Conservation (phyloP, 2,797 vertebrate species). For the Sebastes ruberrimus region DNA sequence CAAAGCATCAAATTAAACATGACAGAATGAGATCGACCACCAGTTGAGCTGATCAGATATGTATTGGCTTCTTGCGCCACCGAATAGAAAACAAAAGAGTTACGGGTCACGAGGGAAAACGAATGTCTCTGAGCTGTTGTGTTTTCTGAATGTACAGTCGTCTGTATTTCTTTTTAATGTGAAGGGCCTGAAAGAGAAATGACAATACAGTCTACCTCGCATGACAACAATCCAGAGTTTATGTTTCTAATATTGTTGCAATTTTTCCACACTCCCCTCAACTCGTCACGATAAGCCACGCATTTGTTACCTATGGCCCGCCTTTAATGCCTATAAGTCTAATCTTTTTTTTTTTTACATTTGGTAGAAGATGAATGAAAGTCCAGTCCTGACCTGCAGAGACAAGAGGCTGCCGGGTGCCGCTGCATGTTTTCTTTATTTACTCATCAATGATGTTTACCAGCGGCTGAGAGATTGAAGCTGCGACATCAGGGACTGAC, state of each 20-base stretch:
- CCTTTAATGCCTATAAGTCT: neutral
- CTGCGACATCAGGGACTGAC: slow-evolving; percentile 52
- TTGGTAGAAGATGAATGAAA: slow-evolving; percentile 43
- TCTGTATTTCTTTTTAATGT: slow-evolving; percentile 54
- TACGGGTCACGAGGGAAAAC: neutral
- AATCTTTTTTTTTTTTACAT: slow-evolving; percentile 1
- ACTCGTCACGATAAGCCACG: neutral
- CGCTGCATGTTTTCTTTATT: slow-evolving; percentile 65
- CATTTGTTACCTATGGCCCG: neutral
- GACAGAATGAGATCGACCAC: neutral
- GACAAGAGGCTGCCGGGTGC: neutral
- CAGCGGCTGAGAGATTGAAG: slow-evolving; percentile 66
- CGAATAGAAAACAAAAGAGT: slow-evolving; percentile 14
- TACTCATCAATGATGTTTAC: slow-evolving; percentile 70
- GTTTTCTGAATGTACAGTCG: slow-evolving; percentile 8
- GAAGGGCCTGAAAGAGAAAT: slow-evolving; percentile 19
- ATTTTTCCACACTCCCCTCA: neutral
- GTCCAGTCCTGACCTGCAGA: slow-evolving; percentile 19
- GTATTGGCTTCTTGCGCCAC: neutral
- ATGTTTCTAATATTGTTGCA: slow-evolving; percentile 50
- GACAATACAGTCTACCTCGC: neutral
- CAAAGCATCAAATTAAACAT: slow-evolving; percentile 20
- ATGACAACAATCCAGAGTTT: slow-evolving; percentile 43
- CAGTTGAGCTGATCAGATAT: neutral
- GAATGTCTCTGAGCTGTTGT: slow-evolving; percentile 6